A percentile compares a stretch with the other conserved stretches of the same genome.
These are phyloP conservation scores for Periophthalmus magnuspinnatus DNA, from an alignment of 2,797 vertebrate species.

Conservation along the genomic window DNA sequence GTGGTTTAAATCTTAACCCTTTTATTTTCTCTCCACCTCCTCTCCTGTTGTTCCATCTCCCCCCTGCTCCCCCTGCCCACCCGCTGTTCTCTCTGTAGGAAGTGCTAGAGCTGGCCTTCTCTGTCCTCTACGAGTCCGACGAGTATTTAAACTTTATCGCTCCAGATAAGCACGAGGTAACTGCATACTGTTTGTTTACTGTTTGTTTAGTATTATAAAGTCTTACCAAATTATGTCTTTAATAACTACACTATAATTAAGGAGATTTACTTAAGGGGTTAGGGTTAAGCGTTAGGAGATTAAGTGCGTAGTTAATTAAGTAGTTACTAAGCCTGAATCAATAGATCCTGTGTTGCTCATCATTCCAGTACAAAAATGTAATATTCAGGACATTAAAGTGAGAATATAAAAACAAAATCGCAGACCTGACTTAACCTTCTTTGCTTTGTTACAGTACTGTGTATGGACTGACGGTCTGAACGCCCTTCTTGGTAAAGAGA, in stretches of 20 bases:
- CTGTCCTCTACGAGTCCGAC: conserved; percentile 95
- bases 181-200: conserved; percentile 17
- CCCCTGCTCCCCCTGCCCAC: conserved; percentile 15
- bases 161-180: conserved; percentile 98
- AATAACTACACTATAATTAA: too few relatives aligned
- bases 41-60: background rate
- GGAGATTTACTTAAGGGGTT: too few relatives aligned
- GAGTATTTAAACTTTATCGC: conserved; percentile 98
- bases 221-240: too few relatives aligned
- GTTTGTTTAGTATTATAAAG: background rate
- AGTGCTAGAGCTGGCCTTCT: conserved; percentile 96
- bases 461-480: conserved; percentile 98
- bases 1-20: conserved; percentile 41
- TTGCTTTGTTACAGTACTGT: conserved; percentile 83
- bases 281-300: too few relatives aligned
- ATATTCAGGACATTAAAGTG: too few relatives aligned
- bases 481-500: conserved; percentile 96
- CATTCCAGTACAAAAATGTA: too few relatives aligned
- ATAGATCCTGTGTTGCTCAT: too few relatives aligned
- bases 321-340: too few relatives aligned
- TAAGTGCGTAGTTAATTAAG: too few relatives aligned
- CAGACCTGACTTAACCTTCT: background rate
- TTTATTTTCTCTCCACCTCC: background rate
- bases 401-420: too few relatives aligned
- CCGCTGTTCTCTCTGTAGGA: conserved; percentile 78